These are phyloP conservation scores for Celastrina argiolus DNA, from an alignment of 2,888 invertebrate genomes.

Conservation along the genomic window DNA sequence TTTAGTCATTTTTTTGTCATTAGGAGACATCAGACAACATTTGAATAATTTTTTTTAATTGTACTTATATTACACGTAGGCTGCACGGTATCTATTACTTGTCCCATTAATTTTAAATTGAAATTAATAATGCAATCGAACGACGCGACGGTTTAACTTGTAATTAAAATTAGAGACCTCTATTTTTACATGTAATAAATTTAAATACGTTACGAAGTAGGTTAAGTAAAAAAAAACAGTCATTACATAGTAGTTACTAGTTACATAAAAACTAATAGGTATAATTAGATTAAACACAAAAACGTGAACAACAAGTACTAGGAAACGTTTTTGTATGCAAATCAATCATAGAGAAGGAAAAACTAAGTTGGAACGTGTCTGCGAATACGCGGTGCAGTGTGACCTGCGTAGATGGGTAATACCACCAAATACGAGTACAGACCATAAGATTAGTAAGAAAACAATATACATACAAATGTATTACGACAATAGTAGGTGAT, in stretches of 20 bases:
- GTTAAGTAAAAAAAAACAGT: not conserved
- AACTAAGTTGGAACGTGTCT: not conserved
- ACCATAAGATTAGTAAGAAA: too few species aligned
- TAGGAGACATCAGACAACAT: too few species aligned
- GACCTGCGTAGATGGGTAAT: too few species aligned
- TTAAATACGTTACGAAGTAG: not conserved
- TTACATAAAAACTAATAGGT: constrained; percentile 14
- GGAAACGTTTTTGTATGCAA: constrained; percentile 20
- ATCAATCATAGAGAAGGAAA: constrained; percentile 3
- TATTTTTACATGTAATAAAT: not conserved
- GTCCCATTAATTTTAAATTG: not conserved
- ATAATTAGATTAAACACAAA: constrained; percentile 15
- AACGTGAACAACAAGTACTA: not conserved
- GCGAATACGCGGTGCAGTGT: not conserved
- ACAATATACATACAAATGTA: too few species aligned
- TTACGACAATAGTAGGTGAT: too few species aligned
- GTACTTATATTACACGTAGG: too few species aligned
- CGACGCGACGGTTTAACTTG: not conserved
- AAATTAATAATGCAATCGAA: not conserved
- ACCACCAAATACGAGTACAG: not conserved
- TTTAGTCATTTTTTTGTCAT: too few species aligned
- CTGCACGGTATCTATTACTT: not conserved
- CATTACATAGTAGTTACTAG: not conserved
- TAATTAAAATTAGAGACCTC: not conserved
- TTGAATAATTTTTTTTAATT: not conserved